A percentile compares a stretch with the other conserved stretches of the same genome.
These are phyloP conservation scores for human (Homo sapiens) DNA, from an alignment of 2,113 vertebrate genomes.

Conservation along the genomic window GRCh38 chr1:145666001-145666500, in stretches of 20 bases:
- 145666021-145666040: background rate
- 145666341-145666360: background rate
- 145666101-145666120: background rate
- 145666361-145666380: background rate
- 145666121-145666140: background rate
- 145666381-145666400: background rate
- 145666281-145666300: background rate
- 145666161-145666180: background rate
- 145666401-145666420: background rate
- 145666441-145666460: background rate
- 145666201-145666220: background rate
- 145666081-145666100: background rate
- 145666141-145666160: background rate
- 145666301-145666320: background rate
- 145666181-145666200: background rate
- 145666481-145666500: background rate
- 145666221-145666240: background rate
- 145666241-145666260: background rate
- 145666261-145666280: background rate
- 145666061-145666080: background rate
- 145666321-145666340: background rate
- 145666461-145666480: background rate
- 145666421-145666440: background rate
- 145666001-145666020: background rate
- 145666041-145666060: conserved; percentile 8